These are phyloP conservation scores for Actias luna DNA, from an alignment of 2,888 invertebrate genomes.

Conservation along the genomic window DNA sequence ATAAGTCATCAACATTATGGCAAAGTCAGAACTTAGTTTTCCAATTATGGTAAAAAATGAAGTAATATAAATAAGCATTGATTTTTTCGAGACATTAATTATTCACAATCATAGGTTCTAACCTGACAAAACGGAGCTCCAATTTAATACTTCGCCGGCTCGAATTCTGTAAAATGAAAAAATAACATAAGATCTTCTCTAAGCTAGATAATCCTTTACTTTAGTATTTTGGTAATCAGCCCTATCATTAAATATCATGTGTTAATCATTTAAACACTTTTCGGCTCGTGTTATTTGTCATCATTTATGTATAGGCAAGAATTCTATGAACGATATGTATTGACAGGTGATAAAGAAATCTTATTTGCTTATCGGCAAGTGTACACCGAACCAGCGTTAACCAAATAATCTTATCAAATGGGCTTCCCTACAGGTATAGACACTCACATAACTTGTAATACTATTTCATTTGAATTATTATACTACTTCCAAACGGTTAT, in stretches of 20 bases:
- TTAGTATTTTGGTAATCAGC: conserved; percentile 38
- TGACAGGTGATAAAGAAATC: conserved; percentile 23
- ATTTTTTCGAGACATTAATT: neutral
- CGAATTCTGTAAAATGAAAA: neutral
- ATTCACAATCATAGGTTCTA: neutral
- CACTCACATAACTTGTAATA: neutral
- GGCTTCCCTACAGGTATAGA: conserved; percentile 11
- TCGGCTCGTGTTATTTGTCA: conserved; percentile 72
- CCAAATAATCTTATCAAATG: conserved; percentile 41
- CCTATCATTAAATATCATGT: conserved; percentile 69
- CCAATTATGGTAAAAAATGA: too few relatives aligned
- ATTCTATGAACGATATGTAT: conserved; percentile 17
- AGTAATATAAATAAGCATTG: too few relatives aligned
- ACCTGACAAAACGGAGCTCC: neutral
- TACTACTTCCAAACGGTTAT: neutral
- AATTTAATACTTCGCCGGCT: neutral
- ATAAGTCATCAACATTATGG: too few relatives aligned
- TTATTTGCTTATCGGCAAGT: conserved; percentile 26
- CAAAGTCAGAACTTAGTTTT: too few relatives aligned
- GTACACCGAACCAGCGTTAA: conserved; percentile 24
- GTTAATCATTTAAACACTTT: conserved; percentile 67
- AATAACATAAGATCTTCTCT: neutral
- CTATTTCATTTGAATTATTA: neutral
- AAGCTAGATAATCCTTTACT: neutral
- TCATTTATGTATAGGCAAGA: conserved; percentile 41